phyloP scores from a whole-genome alignment of 2,888 invertebrate species.

The Orthosia gothica region DNA sequence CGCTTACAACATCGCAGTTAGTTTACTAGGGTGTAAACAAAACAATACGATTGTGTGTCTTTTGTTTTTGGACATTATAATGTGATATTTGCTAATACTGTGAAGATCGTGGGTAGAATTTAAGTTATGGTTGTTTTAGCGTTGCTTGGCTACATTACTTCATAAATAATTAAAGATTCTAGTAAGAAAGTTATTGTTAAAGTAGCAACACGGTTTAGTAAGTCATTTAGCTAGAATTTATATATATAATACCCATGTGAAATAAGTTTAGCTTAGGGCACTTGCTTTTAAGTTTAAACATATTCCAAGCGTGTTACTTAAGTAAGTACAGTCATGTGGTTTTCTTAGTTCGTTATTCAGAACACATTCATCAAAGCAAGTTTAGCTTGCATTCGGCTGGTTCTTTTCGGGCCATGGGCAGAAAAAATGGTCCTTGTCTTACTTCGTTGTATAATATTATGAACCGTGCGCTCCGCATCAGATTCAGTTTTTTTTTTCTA shows the following conservation, averaged over 20 bases:
- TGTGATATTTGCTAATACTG: constrained; percentile 66
- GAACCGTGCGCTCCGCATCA: background rate
- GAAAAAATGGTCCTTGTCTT: constrained; percentile 79
- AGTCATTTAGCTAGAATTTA: constrained; percentile 5
- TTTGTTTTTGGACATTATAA: constrained; percentile 81
- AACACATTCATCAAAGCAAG: constrained; percentile 76
- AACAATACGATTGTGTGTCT: constrained; percentile 79
- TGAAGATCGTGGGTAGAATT: constrained; percentile 51
- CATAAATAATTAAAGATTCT: background rate
- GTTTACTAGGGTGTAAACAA: constrained; percentile 76
- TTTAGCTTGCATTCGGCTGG: constrained; percentile 77
- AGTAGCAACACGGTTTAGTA: constrained; percentile 10
- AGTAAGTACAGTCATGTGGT: constrained; percentile 46
- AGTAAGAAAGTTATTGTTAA: background rate
- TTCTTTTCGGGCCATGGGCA: constrained; percentile 85
- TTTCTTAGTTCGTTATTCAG: constrained; percentile 71
- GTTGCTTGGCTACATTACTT: background rate
- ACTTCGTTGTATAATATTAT: constrained; percentile 65
- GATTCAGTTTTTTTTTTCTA: constrained; percentile 17
- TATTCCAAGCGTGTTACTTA: constrained; percentile 1
- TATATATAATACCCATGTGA: too few relatives aligned
- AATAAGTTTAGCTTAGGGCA: background rate
- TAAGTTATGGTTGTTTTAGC: constrained; percentile 1
- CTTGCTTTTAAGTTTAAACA: background rate
- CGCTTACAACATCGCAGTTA: constrained; percentile 42